A percentile compares a stretch with the other conserved stretches of the same genome.
phyloP scores from a whole-genome alignment of 2,113 vertebrate genomes.

The Climacteris rufus region DNA sequence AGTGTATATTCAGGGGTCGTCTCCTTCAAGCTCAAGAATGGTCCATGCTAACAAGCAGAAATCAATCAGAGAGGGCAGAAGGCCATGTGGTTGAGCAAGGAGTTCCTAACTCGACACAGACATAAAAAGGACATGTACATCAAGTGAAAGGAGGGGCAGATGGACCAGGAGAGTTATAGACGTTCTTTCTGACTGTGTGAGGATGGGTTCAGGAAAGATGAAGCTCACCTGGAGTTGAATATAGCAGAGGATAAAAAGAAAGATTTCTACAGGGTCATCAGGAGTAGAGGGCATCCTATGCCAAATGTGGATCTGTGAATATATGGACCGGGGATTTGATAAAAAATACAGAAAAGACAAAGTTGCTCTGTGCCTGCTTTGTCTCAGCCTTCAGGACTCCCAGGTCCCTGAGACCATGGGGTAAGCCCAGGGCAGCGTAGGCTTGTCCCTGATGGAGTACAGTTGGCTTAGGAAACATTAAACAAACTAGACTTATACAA shows the following conservation, averaged over 20 bases:
- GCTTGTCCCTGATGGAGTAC: neutral
- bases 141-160: neutral
- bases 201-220: neutral
- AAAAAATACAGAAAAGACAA: neutral
- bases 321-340: neutral
- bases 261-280: neutral
- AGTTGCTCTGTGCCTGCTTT: neutral
- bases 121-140: neutral
- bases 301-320: neutral
- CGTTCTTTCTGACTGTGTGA: neutral
- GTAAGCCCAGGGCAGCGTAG: neutral
- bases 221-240: neutral
- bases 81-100: neutral
- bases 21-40: neutral
- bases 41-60: neutral
- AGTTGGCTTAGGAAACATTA: neutral
- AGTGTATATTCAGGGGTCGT: neutral
- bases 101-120: rapidly evolving
- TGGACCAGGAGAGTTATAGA: neutral
- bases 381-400: neutral
- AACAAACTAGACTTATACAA: neutral
- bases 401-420: neutral
- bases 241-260: neutral
- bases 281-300: neutral
- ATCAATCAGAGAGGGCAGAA: neutral